Evolutionary conservation across 2,113 vertebrate genomes (phyloP).

Genomic region (Poecilia latipinna): DNA sequence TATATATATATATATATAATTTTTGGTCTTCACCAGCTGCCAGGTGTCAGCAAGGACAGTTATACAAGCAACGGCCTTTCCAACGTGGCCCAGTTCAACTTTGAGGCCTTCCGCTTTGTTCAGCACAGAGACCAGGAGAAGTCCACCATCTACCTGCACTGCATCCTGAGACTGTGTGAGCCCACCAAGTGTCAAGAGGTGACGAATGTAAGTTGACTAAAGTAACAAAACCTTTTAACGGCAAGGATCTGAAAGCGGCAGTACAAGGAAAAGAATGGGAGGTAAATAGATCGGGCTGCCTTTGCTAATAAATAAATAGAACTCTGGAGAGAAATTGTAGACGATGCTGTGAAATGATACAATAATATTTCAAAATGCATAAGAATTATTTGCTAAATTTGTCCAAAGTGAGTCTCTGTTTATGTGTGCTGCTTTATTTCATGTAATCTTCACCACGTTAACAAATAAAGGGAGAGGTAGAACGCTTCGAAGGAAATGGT

Average conservation of each 20-base stretch:
- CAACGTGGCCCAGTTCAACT: conserved; percentile 69
- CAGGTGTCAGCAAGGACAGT: conserved; percentile 38
- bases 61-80: conserved; percentile 72
- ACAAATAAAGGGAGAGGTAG: too few species aligned
- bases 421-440: too few species aligned
- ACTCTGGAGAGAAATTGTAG: too few species aligned
- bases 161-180: conserved; percentile 81
- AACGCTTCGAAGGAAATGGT: too few species aligned
- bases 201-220: conserved; percentile 60
- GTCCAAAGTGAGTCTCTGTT: too few species aligned
- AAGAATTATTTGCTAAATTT: too few species aligned
- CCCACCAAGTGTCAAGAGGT: conserved; percentile 73
- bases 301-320: neutral
- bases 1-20: too few species aligned
- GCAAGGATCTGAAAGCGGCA: neutral
- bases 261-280: neutral
- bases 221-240: neutral
- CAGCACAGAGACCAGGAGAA: conserved; percentile 67
- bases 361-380: too few species aligned
- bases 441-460: too few species aligned
- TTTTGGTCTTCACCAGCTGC: conserved; percentile 64
- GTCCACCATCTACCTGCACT: conserved; percentile 81
- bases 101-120: conserved; percentile 83
- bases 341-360: too few species aligned
- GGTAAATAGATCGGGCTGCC: neutral